Evolutionary conservation across 2,888 invertebrate genomes (phyloP).

Genomic region (Apotomis turbidana): DNA sequence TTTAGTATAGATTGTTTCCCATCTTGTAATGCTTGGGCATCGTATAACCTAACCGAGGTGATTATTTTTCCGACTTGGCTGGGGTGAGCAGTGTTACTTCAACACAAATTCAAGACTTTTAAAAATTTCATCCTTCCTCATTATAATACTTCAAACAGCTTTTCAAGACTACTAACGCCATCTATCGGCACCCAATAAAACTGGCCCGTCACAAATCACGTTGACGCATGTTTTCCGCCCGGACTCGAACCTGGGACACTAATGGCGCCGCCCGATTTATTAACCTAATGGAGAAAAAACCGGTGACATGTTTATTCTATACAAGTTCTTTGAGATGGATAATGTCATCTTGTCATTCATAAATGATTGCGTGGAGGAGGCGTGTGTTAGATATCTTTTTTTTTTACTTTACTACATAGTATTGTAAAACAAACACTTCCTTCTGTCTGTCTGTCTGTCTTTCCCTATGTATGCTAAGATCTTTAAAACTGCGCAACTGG

Average conservation of each 20-base stretch:
- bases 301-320: constrained; percentile 18
- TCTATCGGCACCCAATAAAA: constrained; percentile 1
- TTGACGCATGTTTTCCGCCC: constrained; percentile 20
- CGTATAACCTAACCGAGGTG: too few species aligned
- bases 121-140: too few species aligned
- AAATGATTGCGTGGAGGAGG: neutral
- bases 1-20: too few species aligned
- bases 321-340: constrained; percentile 12
- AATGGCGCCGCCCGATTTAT: constrained; percentile 20
- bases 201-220: constrained; percentile 7
- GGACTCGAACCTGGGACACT: constrained; percentile 1
- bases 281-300: constrained; percentile 10
- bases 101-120: too few species aligned
- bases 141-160: neutral
- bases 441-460: too few species aligned
- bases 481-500: too few species aligned
- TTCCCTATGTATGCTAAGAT: too few species aligned
- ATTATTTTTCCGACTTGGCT: too few species aligned
- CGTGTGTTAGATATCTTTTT: neutral
- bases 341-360: neutral
- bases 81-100: too few species aligned
- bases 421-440: too few species aligned
- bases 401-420: too few species aligned
- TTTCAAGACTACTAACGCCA: constrained; percentile 1
- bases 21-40: too few species aligned